A percentile compares a stretch with the other conserved stretches of the same genome.
These are phyloP conservation scores for Nomada ruficornis DNA, from an alignment of 2,888 invertebrate genomes.

Conservation along the genomic window DNA sequence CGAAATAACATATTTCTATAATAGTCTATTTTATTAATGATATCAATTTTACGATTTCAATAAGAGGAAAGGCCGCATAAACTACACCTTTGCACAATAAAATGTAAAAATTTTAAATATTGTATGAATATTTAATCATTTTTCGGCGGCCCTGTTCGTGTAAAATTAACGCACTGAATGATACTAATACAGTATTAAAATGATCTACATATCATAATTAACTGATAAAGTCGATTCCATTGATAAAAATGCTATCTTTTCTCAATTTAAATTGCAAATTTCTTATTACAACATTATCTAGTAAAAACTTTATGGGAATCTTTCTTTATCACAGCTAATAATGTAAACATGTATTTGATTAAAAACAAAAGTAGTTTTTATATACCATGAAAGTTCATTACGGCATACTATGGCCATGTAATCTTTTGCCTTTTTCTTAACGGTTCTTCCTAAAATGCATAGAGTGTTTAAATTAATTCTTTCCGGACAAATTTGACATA, in stretches of 20 bases:
- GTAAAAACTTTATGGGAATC: slow-evolving; percentile 2
- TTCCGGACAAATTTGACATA: background rate
- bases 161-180: background rate
- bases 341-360: background rate
- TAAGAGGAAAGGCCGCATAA: background rate
- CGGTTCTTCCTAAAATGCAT: slow-evolving; percentile 55
- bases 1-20: background rate
- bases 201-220: background rate
- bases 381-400: slow-evolving; percentile 16
- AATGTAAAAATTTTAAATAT: slow-evolving; percentile 6
- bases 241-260: background rate
- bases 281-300: background rate
- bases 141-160: background rate
- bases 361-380: slow-evolving; percentile 13
- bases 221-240: slow-evolving; percentile 1
- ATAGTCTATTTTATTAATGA: background rate
- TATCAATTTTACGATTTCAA: background rate
- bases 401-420: slow-evolving; percentile 63
- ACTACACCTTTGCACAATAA: background rate
- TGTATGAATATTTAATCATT: background rate
- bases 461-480: background rate
- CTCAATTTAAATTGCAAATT: background rate
- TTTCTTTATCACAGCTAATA: slow-evolving; percentile 3
- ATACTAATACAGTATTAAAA: background rate
- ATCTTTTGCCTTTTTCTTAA: slow-evolving; percentile 66